Evolutionary conservation across 2,888 invertebrate species (phyloP), one percentile per base, ranked within the genome.

Genomic region (Eueremaeus valkanovi): DNA sequence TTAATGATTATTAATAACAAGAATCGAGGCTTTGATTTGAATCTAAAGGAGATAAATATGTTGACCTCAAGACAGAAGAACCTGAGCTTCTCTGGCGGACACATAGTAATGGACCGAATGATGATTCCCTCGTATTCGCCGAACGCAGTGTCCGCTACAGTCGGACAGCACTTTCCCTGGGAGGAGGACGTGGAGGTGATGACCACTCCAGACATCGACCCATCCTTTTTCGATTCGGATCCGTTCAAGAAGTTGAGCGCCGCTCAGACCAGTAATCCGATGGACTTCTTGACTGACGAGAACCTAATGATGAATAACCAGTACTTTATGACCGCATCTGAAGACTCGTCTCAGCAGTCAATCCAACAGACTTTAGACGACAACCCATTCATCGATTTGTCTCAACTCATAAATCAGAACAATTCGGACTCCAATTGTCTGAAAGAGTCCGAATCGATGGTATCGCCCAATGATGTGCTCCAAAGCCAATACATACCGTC

Each of bases 241-340:
- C 68, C 68, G 1, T 68, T 68, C 68, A 68, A 68, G 40, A 68
- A 40, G 68, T 33, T n/a, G n/a, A n/a, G n/a, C n/a, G n/a, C n/a
- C n/a, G n/a, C n/a, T n/a, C n/a, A n/a, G n/a, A n/a, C n/a, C n/a
- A n/a, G n/a, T n/a, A n/a, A n/a, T n/a, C n/a, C n/a, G n/a, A 58
- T 11, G 11, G 27, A 55, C 8, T n/a, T 27, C 55, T 8, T 55
- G 9, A 27, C 21, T n/a, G 51, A 51, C 5, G 51, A 51, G 8
- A 51, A 51, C 21, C 16, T 51, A 6, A 6, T 51, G 5, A 51
- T n/a, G n/a, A n/a, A n/a, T n/a, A n/a, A n/a, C n/a, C n/a, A n/a
- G n/a, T n/a, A n/a, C n/a, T n/a, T n/a, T n/a, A n/a, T 51, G n/a
- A 51, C 51, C 21, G n/a, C n/a, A n/a, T n/a, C n/a, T n/a, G 51